Evolutionary conservation across 92 coral and sea anemone genomes (phyloP).

Genomic region (Porites cylindrica): DNA sequence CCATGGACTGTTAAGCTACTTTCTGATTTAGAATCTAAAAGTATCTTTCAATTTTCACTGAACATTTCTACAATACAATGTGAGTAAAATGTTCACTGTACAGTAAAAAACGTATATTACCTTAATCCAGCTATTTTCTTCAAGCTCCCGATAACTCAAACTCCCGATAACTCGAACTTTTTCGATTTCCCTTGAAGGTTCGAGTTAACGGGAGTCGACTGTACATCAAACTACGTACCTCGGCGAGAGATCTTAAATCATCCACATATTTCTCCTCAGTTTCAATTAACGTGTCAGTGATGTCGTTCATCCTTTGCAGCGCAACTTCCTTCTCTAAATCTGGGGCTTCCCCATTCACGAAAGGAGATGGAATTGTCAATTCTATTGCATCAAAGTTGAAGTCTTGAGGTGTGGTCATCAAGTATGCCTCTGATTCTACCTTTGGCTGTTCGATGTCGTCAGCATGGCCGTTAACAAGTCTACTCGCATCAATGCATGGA

Average conservation of each 20-base stretch:
- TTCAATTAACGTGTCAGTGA: conserved; percentile 76
- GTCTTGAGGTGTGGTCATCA: conserved; percentile 66
- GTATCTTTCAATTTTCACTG: too few species aligned
- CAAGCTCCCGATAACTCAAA: too few species aligned
- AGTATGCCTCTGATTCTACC: conserved; percentile 70
- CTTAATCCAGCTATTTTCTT: too few species aligned
- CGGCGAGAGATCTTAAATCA: conserved; percentile 82
- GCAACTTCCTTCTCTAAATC: conserved; percentile 56
- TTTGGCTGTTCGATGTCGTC: conserved; percentile 24
- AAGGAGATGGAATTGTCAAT: conserved; percentile 80
- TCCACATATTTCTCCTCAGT: conserved; percentile 88
- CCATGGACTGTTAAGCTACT: too few species aligned
- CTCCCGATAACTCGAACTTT: too few species aligned
- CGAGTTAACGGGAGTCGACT: too few species aligned
- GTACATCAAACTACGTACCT: conserved; percentile 56
- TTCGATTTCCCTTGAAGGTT: too few species aligned
- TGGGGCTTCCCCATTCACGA: conserved; percentile 67
- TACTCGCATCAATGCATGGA: conserved; percentile 52
- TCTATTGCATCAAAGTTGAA: conserved; percentile 85
- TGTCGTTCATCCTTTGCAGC: conserved; percentile 72
- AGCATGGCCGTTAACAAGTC: conserved; percentile 55
- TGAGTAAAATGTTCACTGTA: too few species aligned
- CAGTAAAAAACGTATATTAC: too few species aligned
- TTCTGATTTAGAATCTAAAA: too few species aligned
- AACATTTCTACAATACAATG: too few species aligned